phyloP scores from a whole-genome alignment of 1,140 invertebrate genomes.

The Trichogramma pretiosum region DNA sequence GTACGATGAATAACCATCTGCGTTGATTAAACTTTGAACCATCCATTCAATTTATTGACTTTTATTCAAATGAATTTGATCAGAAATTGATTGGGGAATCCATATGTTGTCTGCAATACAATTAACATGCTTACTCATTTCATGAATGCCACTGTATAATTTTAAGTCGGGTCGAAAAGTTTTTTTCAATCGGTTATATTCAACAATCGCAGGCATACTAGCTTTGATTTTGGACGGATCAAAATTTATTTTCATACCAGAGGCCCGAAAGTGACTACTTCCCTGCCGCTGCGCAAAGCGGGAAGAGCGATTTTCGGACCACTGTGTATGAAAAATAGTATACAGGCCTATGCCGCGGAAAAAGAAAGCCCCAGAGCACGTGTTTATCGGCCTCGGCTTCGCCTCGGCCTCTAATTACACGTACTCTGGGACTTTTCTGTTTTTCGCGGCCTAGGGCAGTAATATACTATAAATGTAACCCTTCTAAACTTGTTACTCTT shows the following conservation, averaged over 20 bases:
- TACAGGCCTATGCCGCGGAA: no score
- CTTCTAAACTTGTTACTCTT: conserved; percentile 28
- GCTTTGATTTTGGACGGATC: conserved; percentile 24
- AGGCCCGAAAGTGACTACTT: no score
- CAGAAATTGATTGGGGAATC: background rate
- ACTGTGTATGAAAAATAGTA: no score
- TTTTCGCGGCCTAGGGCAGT: no score
- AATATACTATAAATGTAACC: conserved; percentile 30
- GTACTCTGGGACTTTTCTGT: no score
- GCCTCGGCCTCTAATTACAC: no score
- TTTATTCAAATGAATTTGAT: background rate
- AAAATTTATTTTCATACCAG: conserved; percentile 32
- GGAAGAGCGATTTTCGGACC: no score
- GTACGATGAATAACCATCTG: conserved; percentile 18
- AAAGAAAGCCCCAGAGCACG: no score
- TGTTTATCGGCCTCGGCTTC: no score
- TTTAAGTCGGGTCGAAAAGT: conserved; percentile 18
- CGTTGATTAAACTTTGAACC: conserved; percentile 14
- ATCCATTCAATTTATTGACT: background rate
- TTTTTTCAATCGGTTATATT: conserved; percentile 27
- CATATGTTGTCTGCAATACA: background rate
- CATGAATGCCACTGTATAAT: conserved; percentile 4
- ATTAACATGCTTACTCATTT: conserved; percentile 1
- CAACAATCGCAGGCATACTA: conserved; percentile 21
- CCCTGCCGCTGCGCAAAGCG: no score